Evolutionary conservation across 2,888 invertebrate genomes (phyloP).

Genomic region (Dolomedes plantarius): DNA sequence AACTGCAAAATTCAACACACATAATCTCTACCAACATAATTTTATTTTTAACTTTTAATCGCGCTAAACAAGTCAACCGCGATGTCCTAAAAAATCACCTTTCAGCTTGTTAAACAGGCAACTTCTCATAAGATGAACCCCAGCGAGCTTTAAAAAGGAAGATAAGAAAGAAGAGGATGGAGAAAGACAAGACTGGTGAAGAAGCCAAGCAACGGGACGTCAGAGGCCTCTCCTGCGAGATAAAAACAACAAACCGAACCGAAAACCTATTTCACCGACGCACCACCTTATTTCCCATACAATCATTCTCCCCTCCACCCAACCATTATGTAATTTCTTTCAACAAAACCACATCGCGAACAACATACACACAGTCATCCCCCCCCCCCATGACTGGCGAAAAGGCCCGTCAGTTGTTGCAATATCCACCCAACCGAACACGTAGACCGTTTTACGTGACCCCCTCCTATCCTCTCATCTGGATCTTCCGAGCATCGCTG

Average conservation of each 20-base stretch:
- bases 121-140: too few relatives aligned
- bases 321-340: constrained; percentile 16
- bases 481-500: constrained; percentile 41
- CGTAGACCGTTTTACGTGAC: constrained; percentile 19
- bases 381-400: not conserved
- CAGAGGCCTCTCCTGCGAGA: not conserved
- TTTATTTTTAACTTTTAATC: too few relatives aligned
- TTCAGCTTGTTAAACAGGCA: too few relatives aligned
- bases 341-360: constrained; percentile 14
- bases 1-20: too few relatives aligned
- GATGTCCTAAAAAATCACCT: too few relatives aligned
- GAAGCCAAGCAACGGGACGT: not conserved
- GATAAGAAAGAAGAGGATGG: too few relatives aligned
- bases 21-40: too few relatives aligned
- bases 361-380: constrained; percentile 16
- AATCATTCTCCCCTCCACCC: not conserved
- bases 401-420: constrained; percentile 14
- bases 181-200: too few relatives aligned
- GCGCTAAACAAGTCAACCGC: too few relatives aligned
- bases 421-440: constrained; percentile 10
- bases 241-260: not conserved
- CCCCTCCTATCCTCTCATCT: not conserved
- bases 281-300: not conserved
- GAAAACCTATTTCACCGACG: not conserved
- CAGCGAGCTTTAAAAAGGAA: too few relatives aligned